Conservation (phyloP, 53 echinoderm and acorn worm genomes). For the Zoroaster sp. region DNA sequence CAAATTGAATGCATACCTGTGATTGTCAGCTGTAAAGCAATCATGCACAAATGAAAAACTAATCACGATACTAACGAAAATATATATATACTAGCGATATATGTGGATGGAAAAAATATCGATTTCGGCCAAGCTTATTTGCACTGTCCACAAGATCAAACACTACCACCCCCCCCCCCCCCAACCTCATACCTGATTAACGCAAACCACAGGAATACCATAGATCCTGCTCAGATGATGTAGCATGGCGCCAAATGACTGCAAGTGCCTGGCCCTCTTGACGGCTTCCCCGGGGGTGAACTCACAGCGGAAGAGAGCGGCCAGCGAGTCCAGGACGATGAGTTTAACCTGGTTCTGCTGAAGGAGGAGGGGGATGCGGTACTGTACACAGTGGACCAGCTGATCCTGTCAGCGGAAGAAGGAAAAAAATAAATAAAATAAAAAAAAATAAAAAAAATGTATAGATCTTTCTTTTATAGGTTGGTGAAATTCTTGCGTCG, state of each 20-base stretch:
- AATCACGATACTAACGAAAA: too few relatives aligned
- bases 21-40: too few relatives aligned
- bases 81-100: too few relatives aligned
- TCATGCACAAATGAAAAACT: too few relatives aligned
- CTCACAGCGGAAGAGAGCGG: slow-evolving; percentile 95
- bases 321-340: slow-evolving; percentile 86
- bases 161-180: too few relatives aligned
- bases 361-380: slow-evolving; percentile 87
- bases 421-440: neutral
- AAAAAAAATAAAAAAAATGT: neutral
- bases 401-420: slow-evolving; percentile 65
- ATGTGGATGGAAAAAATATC: too few relatives aligned
- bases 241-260: slow-evolving; percentile 77
- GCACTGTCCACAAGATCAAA: too few relatives aligned
- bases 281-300: slow-evolving; percentile 73
- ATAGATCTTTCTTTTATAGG: too few relatives aligned
- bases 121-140: too few relatives aligned
- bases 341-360: slow-evolving; percentile 77
- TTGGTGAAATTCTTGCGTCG: too few relatives aligned
- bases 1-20: too few relatives aligned
- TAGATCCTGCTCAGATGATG: slow-evolving; percentile 71
- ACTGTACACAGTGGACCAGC: slow-evolving; percentile 82
- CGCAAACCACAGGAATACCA: slow-evolving; percentile 84
- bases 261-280: slow-evolving; percentile 77
- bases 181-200: slow-evolving; percentile 93